phyloP scores from a whole-genome alignment of 2,113 vertebrate genomes.

The Dinomys branickii region DNA sequence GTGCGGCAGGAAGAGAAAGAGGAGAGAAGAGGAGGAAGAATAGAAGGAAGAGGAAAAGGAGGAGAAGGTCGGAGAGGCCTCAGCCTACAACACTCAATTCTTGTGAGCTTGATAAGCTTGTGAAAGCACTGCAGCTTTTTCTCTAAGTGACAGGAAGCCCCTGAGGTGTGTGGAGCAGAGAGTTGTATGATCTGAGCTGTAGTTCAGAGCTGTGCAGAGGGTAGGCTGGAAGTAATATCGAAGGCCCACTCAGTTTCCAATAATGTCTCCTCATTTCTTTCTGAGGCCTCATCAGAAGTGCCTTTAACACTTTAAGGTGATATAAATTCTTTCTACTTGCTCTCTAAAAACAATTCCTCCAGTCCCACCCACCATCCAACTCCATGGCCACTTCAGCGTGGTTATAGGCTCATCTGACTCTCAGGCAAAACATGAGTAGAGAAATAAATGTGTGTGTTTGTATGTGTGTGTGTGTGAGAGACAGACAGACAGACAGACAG shows the following conservation, averaged over 20 bases:
- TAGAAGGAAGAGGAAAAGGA: not conserved
- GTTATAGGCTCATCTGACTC: not conserved
- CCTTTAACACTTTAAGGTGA: no score
- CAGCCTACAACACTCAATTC: fast-evolving
- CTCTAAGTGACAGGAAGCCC: not conserved
- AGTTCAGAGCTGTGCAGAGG: not conserved
- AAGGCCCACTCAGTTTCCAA: not conserved
- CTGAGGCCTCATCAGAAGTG: not conserved
- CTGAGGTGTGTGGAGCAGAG: not conserved
- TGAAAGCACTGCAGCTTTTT: no score
- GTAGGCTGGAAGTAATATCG: not conserved
- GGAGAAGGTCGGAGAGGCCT: no score
- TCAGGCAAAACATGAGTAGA: not conserved
- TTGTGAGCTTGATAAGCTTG: no score
- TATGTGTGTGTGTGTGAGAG: not conserved
- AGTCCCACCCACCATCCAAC: not conserved
- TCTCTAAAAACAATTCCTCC: not conserved
- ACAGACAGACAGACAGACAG: not conserved
- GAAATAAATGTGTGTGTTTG: not conserved
- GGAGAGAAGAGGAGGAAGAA: no score
- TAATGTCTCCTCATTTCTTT: not conserved
- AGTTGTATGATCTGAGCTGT: fast-evolving
- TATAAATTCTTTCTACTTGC: not conserved
- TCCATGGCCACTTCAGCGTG: not conserved
- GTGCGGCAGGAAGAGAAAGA: not conserved